Base-by-base conservation (phyloP, 2,113 vertebrate genomes). In the Microtus montanus region DNA sequence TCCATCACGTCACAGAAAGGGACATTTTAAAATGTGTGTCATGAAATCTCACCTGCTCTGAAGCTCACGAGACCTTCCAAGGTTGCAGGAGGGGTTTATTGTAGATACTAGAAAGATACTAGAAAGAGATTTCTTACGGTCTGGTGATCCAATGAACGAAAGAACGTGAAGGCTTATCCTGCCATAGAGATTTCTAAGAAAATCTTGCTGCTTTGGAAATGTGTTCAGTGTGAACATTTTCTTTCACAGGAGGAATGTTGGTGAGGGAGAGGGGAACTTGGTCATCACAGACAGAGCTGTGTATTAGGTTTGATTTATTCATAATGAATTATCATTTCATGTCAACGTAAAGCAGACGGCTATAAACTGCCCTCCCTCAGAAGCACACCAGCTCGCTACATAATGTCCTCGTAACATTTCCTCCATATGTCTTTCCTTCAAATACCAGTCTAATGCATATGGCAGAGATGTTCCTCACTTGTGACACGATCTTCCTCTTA, bases 361-460 rank as follows among this genome's bases (percentile, higher is more conserved):
- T 92, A 77, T 94, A 94, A 96, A 90, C 90, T 61, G 82, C 74
- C 95, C 86, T 96, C 94, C 96, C 54, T 94, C 93, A 93, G 93
- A 95, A 96, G 90, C 83, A 86, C 82, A 94, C 71, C 74, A 5
- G 89, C 73, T 38, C 24, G 30, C 94, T 78, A 93, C 96, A 95
- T 38, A 82, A 89, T 84, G 95, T 97, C 95, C 96, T 90, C 2
- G 19, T 87, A 74, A 86, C 97, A 96, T 88, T 97, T 38, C 75
- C 49, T 75, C 92, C 95, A 93, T 96, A 94, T 96, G 96, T 94
- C 87, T 96, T 94, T 96, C 63, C 87, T 79, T 91, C 96, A 96
- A 94, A 93, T 89, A 64, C 94, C 90, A 93, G 52, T 74, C 33
- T 87, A 96, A 96, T 96, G 94, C 95, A 96, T 96, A 96, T 97